Percentiles rank a stretch among this genome's conserved stretches.
These are phyloP conservation scores for Oncorhynchus clarkii DNA, from an alignment of 2,113 vertebrate genomes.

Conservation along the genomic window DNA sequence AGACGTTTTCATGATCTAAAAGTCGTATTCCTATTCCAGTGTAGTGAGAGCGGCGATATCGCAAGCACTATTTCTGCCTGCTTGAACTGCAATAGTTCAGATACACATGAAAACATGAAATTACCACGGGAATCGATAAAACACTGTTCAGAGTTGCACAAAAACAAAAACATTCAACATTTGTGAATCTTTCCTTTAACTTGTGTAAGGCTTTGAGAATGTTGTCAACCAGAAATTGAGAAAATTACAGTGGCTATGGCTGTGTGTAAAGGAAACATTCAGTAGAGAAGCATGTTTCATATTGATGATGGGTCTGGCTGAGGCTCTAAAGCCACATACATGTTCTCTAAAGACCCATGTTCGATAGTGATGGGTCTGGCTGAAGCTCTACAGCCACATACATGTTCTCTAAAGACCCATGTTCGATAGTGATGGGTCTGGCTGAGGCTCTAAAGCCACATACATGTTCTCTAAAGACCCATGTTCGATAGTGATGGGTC, in stretches of 20 bases:
- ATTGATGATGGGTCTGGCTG: too few species aligned
- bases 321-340: not conserved
- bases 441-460: not conserved
- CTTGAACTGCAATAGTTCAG: too few species aligned
- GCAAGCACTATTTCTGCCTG: too few species aligned
- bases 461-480: not conserved
- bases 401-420: not conserved
- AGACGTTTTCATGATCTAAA: too few species aligned
- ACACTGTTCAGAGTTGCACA: too few species aligned
- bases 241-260: not conserved
- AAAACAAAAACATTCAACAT: too few species aligned
- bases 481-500: conserved; percentile 3
- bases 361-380: conserved; percentile 4
- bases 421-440: conserved; percentile 3
- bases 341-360: not conserved
- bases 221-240: not conserved
- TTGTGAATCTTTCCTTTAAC: too few species aligned
- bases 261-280: not conserved
- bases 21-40: too few species aligned
- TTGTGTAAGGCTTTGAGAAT: not conserved
- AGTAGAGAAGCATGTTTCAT: too few species aligned
- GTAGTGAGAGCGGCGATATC: too few species aligned
- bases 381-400: not conserved
- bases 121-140: too few species aligned
- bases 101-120: too few species aligned